Base-by-base conservation (phyloP, 2,888 invertebrate species). In the Patella ulyssiponensis region DNA sequence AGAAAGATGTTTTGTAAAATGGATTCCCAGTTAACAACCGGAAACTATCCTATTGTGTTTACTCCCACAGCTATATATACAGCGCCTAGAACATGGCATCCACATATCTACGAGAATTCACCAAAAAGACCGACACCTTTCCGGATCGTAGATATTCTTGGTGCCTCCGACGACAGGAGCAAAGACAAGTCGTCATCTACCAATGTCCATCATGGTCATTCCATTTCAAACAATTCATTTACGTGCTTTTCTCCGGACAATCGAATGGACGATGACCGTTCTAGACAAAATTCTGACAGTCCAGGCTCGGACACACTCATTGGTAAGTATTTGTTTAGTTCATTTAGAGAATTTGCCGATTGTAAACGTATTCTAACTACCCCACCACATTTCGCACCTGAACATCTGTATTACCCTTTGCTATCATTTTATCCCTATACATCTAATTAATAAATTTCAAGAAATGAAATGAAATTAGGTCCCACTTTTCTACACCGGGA, bases 131-230 rank as follows among this genome's bases (percentile, higher is more conserved):
- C 96, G 1, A 97, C 97, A 1, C 96, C 97, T 5, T 96, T 97
- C 92, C 94, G 95, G 69, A 97, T 98, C 89, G 95, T 95, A 83
- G 96, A 97, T 90, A 97, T 97, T 84, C 93, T 98, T 86, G 96
- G 96, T 33, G 92, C 94, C 12, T 78, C 76, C 9, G 78, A 77
- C 51, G 69, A 71, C 20, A 74, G 58, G 23, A 64, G 23, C 20
- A 20, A 23, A 23, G 64, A 64, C 1, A 9, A 23, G 4, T 20
- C 11, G 4, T 23, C 20, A 23, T 64, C 64, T 14, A 64, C 64
- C 11, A 64, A 14, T 20, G 20, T 64, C 20, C 23, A 20, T 14
- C 23, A 20, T 14, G 64, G 64, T 3, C 64, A 64, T 15, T 44
- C 44, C 9, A 11, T 64, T 9, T 64, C 64, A 11, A 64, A 64